Conservation (phyloP, 2,113 vertebrate species). For the Dicrurus megarhynchus region DNA sequence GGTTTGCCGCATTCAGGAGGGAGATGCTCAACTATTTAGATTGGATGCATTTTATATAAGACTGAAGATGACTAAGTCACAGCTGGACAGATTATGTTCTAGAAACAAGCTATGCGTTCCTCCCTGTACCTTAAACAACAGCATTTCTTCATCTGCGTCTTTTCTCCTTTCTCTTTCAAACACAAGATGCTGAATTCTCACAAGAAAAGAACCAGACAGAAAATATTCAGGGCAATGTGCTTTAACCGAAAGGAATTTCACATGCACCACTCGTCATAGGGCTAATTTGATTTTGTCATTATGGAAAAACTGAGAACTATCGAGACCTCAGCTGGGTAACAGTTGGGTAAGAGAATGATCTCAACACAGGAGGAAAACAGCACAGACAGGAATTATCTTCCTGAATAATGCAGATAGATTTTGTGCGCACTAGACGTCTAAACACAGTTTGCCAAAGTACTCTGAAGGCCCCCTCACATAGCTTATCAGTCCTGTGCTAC, state of each 20-base stretch:
- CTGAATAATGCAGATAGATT: background rate
- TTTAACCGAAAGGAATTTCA: background rate
- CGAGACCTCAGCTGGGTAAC: constrained; percentile 22
- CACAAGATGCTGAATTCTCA: background rate
- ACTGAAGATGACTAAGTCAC: constrained; percentile 43
- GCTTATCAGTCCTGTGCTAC: background rate
- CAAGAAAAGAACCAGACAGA: background rate
- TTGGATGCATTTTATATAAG: background rate
- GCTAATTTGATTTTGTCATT: constrained; percentile 42
- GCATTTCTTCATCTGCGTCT: background rate
- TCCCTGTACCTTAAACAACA: constrained; percentile 21
- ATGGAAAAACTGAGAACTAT: constrained; percentile 50
- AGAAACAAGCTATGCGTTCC: background rate
- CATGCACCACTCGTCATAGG: background rate
- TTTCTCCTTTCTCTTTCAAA: background rate
- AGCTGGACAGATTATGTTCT: constrained; percentile 51
- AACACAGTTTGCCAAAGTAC: background rate
- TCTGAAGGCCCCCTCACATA: background rate
- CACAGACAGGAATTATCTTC: background rate
- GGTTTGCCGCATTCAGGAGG: constrained; percentile 44
- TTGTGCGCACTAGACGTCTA: background rate
- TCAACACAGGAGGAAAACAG: background rate
- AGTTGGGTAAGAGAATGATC: background rate
- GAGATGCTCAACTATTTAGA: constrained; percentile 48
- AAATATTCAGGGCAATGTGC: background rate